phyloP scores from a whole-genome alignment of 2,113 vertebrate species.

The Bambusicola thoracicus region DNA sequence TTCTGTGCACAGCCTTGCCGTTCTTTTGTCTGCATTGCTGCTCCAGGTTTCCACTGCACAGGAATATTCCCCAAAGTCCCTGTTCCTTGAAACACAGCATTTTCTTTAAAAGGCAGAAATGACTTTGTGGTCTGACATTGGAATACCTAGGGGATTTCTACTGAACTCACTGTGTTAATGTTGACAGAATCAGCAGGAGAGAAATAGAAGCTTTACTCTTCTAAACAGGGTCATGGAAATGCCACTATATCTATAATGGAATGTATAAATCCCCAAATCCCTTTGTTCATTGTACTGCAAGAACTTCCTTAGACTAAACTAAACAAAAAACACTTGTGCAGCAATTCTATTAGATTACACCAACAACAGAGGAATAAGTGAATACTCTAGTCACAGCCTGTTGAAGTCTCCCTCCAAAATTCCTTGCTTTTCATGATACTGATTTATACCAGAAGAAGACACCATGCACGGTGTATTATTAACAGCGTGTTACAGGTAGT shows the following conservation, averaged over 20 bases:
- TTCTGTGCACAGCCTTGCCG: not conserved
- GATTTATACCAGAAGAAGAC: not conserved
- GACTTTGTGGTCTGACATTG: constrained; percentile 51
- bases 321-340: constrained; percentile 10
- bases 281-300: constrained; percentile 48
- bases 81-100: constrained; percentile 43
- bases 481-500: not conserved
- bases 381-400: not conserved
- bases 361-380: not conserved
- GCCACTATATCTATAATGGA: constrained; percentile 32
- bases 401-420: not conserved
- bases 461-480: not conserved
- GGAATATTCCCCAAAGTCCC: constrained; percentile 25
- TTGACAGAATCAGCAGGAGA: constrained; percentile 66
- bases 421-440: not conserved
- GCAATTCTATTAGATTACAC: constrained; percentile 16
- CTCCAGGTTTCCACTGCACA: constrained; percentile 25
- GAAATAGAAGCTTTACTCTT: constrained; percentile 67
- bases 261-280: constrained; percentile 30
- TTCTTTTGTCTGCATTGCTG: constrained; percentile 13
- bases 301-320: constrained; percentile 25
- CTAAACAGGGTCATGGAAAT: constrained; percentile 61
- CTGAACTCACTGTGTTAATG: constrained; percentile 41
- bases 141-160: constrained; percentile 60
- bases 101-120: constrained; percentile 63